Evolutionary conservation across 2,888 invertebrate species (phyloP).

Genomic region (Pasiphila rectangulata): DNA sequence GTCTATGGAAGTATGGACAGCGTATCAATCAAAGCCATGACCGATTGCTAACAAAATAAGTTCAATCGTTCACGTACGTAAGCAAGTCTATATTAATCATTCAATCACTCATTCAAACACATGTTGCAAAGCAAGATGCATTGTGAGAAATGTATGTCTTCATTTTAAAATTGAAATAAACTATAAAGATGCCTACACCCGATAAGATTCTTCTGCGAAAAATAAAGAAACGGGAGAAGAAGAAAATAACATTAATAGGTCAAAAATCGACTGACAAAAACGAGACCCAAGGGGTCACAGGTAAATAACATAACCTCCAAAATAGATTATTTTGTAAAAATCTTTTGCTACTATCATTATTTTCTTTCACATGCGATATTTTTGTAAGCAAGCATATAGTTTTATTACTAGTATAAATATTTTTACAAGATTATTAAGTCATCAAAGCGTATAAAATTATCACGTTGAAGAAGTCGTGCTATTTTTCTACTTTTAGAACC

Average conservation of each 20-base stretch:
- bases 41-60: neutral
- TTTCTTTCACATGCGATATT: neutral
- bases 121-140: neutral
- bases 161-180: neutral
- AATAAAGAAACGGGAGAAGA: slow-evolving; percentile 88
- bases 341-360: neutral
- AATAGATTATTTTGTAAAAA: neutral
- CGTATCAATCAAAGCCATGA: no score
- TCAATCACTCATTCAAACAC: neutral
- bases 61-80: neutral
- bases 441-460: no score
- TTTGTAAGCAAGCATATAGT: no score
- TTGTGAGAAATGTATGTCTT: neutral
- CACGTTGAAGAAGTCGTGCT: neutral
- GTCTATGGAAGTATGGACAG: no score
- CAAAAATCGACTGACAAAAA: slow-evolving; percentile 68
- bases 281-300: slow-evolving; percentile 39
- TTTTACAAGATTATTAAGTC: no score
- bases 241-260: slow-evolving; percentile 80
- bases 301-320: slow-evolving; percentile 48
- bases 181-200: slow-evolving; percentile 78
- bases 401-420: no score
- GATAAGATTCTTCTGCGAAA: slow-evolving; percentile 88
- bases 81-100: neutral
- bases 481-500: slow-evolving; percentile 14